Evolutionary conservation across 2,797 vertebrate genomes (phyloP).

Genomic region (Lutra lutra): DNA sequence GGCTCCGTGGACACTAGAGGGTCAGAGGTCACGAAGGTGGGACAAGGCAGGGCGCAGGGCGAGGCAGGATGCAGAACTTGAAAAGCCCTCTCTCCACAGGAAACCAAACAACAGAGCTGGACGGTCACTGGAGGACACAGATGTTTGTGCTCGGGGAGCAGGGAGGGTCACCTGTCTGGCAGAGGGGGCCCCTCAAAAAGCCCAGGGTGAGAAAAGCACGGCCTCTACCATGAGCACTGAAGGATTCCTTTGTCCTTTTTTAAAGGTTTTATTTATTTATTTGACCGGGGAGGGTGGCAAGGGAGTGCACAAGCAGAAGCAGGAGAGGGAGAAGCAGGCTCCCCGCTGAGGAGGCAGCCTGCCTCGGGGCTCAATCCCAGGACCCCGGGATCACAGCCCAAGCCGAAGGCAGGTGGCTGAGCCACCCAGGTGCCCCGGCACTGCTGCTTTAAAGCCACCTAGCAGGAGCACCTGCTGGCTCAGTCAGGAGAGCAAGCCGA

Average conservation of each 20-base stretch:
- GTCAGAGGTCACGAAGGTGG: constrained; percentile 45
- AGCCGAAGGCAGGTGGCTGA: too few species aligned
- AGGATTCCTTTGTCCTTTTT: not conserved
- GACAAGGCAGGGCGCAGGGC: not conserved
- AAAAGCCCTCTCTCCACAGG: constrained; percentile 50
- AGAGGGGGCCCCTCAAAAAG: not conserved
- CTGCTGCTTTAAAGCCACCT: not conserved
- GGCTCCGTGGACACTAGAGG: not conserved
- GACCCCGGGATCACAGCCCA: too few species aligned
- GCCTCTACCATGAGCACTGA: not conserved
- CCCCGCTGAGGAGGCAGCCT: too few species aligned
- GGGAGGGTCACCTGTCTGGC: not conserved
- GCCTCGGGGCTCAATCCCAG: too few species aligned
- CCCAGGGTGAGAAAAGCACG: not conserved
- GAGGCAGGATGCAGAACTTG: constrained; percentile 29
- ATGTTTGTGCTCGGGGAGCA: not conserved
- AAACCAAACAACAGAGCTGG: constrained; percentile 53
- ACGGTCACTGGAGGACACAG: constrained; percentile 63
- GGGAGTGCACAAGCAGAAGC: too few species aligned
- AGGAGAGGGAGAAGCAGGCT: too few species aligned
- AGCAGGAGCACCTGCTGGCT: not conserved
- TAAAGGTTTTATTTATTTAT: not conserved
- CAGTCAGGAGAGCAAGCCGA: not conserved
- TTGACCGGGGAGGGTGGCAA: not conserved
- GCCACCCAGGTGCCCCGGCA: not conserved